A percentile compares a stretch with the other conserved stretches of the same genome.
These are phyloP conservation scores for Drosophila kurseongensis DNA, from an alignment of 1,140 invertebrate genomes.

Conservation along the genomic window DNA sequence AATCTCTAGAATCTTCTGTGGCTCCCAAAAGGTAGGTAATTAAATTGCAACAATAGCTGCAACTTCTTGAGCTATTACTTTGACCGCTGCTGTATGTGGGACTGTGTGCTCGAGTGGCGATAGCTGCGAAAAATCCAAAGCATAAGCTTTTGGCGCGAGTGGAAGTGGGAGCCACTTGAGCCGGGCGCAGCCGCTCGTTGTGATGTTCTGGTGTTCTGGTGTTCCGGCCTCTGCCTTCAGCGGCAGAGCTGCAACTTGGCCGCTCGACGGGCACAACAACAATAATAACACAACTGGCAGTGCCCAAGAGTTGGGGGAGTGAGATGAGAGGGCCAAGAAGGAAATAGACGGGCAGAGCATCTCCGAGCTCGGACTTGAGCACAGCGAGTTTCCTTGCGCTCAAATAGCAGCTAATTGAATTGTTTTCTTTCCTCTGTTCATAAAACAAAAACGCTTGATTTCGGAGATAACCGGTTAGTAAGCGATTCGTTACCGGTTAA, in stretches of 20 bases:
- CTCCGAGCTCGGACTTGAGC: slow-evolving; percentile 31
- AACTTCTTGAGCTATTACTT: background rate
- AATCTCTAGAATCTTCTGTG: no score
- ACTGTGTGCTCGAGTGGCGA: slow-evolving; percentile 78
- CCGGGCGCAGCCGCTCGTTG: slow-evolving; percentile 1
- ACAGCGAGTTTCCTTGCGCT: slow-evolving; percentile 9
- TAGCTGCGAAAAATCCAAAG: slow-evolving; percentile 75
- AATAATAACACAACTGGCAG: slow-evolving; percentile 12
- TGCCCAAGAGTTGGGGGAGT: slow-evolving; percentile 12
- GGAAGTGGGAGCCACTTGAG: slow-evolving; percentile 46
- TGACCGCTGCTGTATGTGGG: slow-evolving; percentile 14
- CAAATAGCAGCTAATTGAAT: slow-evolving; percentile 46
- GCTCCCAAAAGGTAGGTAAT: no score
- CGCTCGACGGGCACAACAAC: slow-evolving; percentile 35
- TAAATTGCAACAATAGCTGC: background rate
- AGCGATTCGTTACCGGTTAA: no score
- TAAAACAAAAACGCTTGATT: background rate
- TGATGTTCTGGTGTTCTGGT: slow-evolving; percentile 13
- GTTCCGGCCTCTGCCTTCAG: slow-evolving; percentile 55
- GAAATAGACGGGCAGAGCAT: slow-evolving; percentile 7
- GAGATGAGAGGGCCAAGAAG: background rate
- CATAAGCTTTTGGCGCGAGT: slow-evolving; percentile 75
- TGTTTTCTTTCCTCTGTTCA: slow-evolving; percentile 17
- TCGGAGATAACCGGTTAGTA: no score
- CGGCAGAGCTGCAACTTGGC: slow-evolving; percentile 31